phyloP scores from a whole-genome alignment of 2,113 vertebrate genomes.

The Cygnus atratus region DNA sequence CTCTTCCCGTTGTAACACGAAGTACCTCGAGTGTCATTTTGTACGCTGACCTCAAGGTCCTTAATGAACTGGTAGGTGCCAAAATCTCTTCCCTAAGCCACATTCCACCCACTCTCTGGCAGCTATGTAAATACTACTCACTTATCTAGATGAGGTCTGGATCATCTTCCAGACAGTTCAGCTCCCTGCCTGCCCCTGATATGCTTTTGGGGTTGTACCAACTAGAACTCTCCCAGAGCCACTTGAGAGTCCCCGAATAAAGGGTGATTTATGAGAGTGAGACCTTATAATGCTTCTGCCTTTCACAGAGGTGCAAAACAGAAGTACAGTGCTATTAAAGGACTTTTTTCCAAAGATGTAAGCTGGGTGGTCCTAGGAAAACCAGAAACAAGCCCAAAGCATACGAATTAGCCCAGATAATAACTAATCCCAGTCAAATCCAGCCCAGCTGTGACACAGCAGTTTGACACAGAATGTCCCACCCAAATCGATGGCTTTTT shows the following conservation, averaged over 20 bases:
- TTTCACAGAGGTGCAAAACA: background rate
- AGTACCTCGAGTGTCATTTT: background rate
- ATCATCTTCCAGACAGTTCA: background rate
- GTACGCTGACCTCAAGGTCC: background rate
- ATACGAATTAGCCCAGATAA: background rate
- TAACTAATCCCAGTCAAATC: background rate
- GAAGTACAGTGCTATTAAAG: background rate
- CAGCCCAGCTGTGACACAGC: background rate
- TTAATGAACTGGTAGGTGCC: background rate
- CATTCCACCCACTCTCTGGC: background rate
- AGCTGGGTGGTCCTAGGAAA: background rate
- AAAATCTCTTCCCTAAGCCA: background rate
- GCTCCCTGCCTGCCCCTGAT: background rate
- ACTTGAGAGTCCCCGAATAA: background rate
- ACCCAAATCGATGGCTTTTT: background rate
- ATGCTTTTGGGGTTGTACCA: background rate
- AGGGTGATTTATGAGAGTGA: background rate
- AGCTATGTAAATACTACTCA: fast-evolving
- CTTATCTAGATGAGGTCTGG: background rate
- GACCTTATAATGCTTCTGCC: background rate
- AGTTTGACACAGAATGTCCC: background rate
- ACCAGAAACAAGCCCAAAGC: background rate
- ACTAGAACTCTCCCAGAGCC: background rate
- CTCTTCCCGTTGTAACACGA: fast-evolving
- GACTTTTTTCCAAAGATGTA: background rate